Evolutionary conservation across 2,888 invertebrate genomes (phyloP), one percentile per base, ranked within the genome.

Genomic region (Lasioglossum leucozonium): DNA sequence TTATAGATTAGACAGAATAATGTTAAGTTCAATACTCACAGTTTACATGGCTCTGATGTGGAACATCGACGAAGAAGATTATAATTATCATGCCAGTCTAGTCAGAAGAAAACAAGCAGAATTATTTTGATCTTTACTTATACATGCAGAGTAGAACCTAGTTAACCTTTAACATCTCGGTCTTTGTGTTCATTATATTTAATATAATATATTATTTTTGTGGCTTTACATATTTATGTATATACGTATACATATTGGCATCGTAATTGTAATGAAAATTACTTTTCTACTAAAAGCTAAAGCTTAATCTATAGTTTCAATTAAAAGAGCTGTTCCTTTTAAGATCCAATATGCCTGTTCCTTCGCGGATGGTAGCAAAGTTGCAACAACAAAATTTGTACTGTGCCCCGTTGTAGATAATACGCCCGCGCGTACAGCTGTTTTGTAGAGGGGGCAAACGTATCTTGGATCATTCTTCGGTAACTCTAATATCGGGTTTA

Each of bases 341-440:
- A 98, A 96, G 90, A 98, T 98, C 99, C 99, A 99, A 94, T 97
- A 98, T 89, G 97, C 96, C 71, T 97, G 96, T 0, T 96, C 95
- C 87, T 96, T 95, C 30, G 95, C 93, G 0, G 97, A 96, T 0
- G 97, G 97, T 75, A 99, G 93, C 47, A 97, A 95, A 84, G 98
- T 97, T 0, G 98, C 96, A 69, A 98, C 96, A 51, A 99, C 98
- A 94, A 98, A 99, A 95, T 99, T 99, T 2, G 98, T 99, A 91
- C 98, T 98, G 95, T 98, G 98, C 0, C 99, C 99, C 0, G 98
- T 99, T 0, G 98, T 99, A 11, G 98, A 98, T 22, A 99, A 96
- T 0, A 97, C 96, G 67, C 99, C 99, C 37, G 98, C 98, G 83
- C 99, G 96, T 89, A 97, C 97, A 51, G 98, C 97, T 0, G 99